Evolutionary conservation across 1,140 invertebrate genomes (phyloP).

Genomic region (Drosophila pruinosa): DNA sequence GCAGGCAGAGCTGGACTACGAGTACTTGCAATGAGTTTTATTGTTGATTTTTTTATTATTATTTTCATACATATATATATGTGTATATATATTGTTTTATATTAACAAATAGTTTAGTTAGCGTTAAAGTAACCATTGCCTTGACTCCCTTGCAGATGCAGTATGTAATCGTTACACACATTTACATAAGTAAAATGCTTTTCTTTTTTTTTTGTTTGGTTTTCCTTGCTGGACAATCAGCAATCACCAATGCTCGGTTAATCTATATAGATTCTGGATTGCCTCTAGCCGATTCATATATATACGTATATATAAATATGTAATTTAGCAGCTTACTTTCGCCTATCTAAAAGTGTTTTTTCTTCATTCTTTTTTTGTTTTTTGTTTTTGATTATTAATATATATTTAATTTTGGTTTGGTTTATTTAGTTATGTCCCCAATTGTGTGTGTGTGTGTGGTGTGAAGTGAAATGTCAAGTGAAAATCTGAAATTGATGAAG

Average conservation of each 20-base stretch:
- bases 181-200: constrained; percentile 38
- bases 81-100: constrained; percentile 10
- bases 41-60: constrained; percentile 7
- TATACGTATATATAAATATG: constrained; percentile 20
- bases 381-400: constrained; percentile 18
- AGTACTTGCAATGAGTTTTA: constrained; percentile 19
- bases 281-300: constrained; percentile 37
- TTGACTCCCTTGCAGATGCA: constrained; percentile 32
- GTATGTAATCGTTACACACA: constrained; percentile 16
- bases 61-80: constrained; percentile 3
- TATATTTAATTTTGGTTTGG: constrained; percentile 11
- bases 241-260: constrained; percentile 25
- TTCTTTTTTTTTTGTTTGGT: background rate
- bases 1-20: constrained; percentile 56
- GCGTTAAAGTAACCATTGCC: constrained; percentile 46
- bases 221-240: constrained; percentile 28
- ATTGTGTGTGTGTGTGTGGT: constrained; percentile 2
- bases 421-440: constrained; percentile 23
- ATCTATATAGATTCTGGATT: constrained; percentile 30
- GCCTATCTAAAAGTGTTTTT: constrained; percentile 42
- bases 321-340: constrained; percentile 45
- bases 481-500: constrained; percentile 1
- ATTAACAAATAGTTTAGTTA: constrained; percentile 48
- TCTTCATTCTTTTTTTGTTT: background rate
- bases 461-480: constrained; percentile 13